A percentile compares a stretch with the other conserved stretches of the same genome.
Conservation (phyloP, 2,888 invertebrate genomes). For the Lobophora halterata region DNA sequence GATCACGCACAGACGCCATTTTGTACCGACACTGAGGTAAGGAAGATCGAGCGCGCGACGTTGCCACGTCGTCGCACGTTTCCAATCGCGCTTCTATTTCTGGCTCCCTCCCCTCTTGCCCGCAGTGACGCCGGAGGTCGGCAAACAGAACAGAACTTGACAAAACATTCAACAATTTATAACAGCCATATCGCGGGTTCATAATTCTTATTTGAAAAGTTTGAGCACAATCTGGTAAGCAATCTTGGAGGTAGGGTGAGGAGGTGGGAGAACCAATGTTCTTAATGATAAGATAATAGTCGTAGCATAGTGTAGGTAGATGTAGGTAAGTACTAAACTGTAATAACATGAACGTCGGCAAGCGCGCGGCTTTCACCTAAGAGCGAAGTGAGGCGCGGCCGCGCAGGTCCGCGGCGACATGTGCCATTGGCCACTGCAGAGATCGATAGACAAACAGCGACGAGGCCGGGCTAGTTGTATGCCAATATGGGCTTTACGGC, state of each 20-base stretch:
- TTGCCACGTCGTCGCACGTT: conserved; percentile 77
- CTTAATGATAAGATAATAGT: conserved; percentile 61
- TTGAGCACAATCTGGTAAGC: conserved; percentile 59
- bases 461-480: conserved; percentile 77
- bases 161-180: conserved; percentile 67
- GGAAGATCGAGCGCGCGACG: conserved; percentile 64
- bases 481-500: conserved; percentile 66
- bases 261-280: conserved; percentile 43
- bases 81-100: conserved; percentile 76
- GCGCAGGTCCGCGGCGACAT: conserved; percentile 79
- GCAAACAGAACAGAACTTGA: conserved; percentile 64
- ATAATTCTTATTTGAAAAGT: conserved; percentile 56
- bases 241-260: conserved; percentile 32
- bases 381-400: conserved; percentile 63
- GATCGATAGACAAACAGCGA: conserved; percentile 83
- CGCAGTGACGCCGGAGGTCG: conserved; percentile 58
- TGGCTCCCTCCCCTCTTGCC: conserved; percentile 59
- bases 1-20: conserved; percentile 80
- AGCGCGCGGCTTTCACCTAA: conserved; percentile 74
- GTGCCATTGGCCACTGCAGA: conserved; percentile 82
- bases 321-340: conserved; percentile 46
- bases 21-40: conserved; percentile 80
- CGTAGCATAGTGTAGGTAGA: conserved; percentile 44
- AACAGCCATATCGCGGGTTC: conserved; percentile 47
- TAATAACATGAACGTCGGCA: conserved; percentile 42